Conservation (phyloP, 1,140 invertebrate species). For the Trichoplusia ni region DNA sequence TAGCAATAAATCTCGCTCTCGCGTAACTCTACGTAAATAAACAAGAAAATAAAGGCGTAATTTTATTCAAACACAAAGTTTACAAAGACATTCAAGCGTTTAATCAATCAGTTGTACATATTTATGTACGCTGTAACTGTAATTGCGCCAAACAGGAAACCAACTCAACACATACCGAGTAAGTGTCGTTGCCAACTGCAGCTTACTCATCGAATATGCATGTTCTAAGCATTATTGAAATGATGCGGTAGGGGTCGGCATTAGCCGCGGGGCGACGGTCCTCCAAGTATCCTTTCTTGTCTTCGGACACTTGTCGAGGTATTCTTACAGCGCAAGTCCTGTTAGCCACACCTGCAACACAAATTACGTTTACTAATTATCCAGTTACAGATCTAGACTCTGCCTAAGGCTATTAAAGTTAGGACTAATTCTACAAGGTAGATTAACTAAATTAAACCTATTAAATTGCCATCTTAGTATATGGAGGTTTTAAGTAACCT, state of each 20-base stretch:
- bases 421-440: too few relatives aligned
- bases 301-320: constrained; percentile 90
- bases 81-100: background rate
- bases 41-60: background rate
- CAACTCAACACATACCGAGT: background rate
- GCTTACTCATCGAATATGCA: constrained; percentile 76
- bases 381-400: constrained; percentile 1
- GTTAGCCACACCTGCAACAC: constrained; percentile 86
- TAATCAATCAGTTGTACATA: background rate
- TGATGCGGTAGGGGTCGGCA: constrained; percentile 93
- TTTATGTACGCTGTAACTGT: too few relatives aligned
- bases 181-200: too few relatives aligned
- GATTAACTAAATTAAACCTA: too few relatives aligned
- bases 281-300: constrained; percentile 95
- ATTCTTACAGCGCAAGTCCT: constrained; percentile 91
- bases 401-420: background rate
- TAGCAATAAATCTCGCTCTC: background rate
- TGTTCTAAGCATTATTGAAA: constrained; percentile 88
- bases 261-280: constrained; percentile 96
- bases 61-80: background rate
- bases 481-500: too few relatives aligned
- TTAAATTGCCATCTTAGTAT: too few relatives aligned
- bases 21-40: background rate
- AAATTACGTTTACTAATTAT: background rate
- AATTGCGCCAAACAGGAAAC: background rate